Conservation (phyloP, 1,140 invertebrate genomes). For the Cryptotermes secundus region DNA sequence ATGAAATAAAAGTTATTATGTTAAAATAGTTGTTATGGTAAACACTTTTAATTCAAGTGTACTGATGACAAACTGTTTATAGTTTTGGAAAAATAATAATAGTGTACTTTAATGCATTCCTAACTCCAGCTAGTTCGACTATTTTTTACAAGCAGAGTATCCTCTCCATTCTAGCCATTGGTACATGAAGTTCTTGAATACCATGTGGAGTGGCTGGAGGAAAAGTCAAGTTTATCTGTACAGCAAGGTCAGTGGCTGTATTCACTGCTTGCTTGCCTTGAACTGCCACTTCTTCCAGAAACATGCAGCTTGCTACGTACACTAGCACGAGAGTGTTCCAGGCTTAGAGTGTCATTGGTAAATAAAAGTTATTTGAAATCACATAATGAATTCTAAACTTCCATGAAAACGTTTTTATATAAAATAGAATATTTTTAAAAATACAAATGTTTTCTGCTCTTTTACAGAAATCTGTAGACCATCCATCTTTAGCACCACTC, state of each 20-base stretch:
- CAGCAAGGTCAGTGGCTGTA: conserved; percentile 61
- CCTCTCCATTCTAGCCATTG: conserved; percentile 43
- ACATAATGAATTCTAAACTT: too few relatives aligned
- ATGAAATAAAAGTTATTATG: too few relatives aligned
- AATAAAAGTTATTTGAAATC: conserved; percentile 37
- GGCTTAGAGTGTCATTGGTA: conserved; percentile 54
- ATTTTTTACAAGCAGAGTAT: neutral
- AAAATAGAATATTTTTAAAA: conserved; percentile 24
- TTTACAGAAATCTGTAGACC: conserved; percentile 50
- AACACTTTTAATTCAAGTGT: too few relatives aligned
- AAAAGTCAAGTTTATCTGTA: conserved; percentile 46
- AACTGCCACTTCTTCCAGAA: conserved; percentile 61
- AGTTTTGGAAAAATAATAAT: too few relatives aligned
- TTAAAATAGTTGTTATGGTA: too few relatives aligned
- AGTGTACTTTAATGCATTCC: conserved; percentile 12
- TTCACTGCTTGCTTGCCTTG: conserved; percentile 55
- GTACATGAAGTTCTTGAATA: conserved; percentile 56
- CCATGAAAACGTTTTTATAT: too few relatives aligned
- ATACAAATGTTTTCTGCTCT: conserved; percentile 33
- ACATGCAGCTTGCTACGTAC: conserved; percentile 55
- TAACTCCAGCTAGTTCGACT: conserved; percentile 2
- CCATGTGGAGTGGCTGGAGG: conserved; percentile 52
- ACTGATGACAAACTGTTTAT: too few relatives aligned
- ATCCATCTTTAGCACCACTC: conserved; percentile 50
- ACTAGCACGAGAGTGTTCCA: conserved; percentile 55